Evolutionary conservation across 2,797 vertebrate genomes (phyloP).

Genomic region (Leucoraja ocellata): DNA sequence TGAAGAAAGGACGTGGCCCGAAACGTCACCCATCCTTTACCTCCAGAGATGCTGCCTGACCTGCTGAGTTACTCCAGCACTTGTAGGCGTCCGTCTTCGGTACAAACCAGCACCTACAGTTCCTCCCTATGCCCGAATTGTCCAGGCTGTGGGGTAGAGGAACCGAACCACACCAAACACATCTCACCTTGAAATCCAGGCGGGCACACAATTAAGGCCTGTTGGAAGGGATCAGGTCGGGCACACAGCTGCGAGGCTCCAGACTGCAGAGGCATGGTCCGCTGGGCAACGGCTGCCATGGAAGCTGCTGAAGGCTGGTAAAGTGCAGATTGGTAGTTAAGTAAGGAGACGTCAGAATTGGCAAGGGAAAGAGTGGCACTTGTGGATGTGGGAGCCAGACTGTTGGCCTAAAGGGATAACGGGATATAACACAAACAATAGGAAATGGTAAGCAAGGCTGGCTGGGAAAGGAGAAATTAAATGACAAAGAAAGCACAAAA

Average conservation of each 20-base stretch:
- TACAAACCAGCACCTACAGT: too few species aligned
- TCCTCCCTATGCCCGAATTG: too few species aligned
- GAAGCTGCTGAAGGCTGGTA: slow-evolving; percentile 93
- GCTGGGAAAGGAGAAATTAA: not conserved
- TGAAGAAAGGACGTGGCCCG: not conserved
- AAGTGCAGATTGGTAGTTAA: slow-evolving; percentile 96
- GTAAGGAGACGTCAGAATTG: slow-evolving; percentile 93
- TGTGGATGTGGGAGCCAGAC: slow-evolving; percentile 88
- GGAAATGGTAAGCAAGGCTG: slow-evolving; percentile 15
- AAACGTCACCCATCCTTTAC: too few species aligned
- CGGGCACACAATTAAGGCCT: slow-evolving; percentile 97
- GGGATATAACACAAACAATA: slow-evolving; percentile 69
- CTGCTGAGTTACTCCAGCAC: too few species aligned
- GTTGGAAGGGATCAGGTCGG: slow-evolving; percentile 96
- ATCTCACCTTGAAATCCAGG: slow-evolving; percentile 97
- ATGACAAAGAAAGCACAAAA: slow-evolving; percentile 9
- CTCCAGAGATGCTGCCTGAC: too few species aligned
- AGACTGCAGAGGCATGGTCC: slow-evolving; percentile 91
- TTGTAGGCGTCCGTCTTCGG: too few species aligned
- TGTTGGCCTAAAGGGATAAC: slow-evolving; percentile 80
- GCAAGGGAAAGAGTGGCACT: slow-evolving; percentile 93
- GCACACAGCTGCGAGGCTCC: slow-evolving; percentile 85
- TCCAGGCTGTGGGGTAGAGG: not conserved
- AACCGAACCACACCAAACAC: not conserved
- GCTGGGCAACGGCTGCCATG: slow-evolving; percentile 93